Evolutionary conservation across 1,140 invertebrate species (phyloP), one percentile per base, ranked within the genome.

Genomic region (Pachypeltis micranthus): DNA sequence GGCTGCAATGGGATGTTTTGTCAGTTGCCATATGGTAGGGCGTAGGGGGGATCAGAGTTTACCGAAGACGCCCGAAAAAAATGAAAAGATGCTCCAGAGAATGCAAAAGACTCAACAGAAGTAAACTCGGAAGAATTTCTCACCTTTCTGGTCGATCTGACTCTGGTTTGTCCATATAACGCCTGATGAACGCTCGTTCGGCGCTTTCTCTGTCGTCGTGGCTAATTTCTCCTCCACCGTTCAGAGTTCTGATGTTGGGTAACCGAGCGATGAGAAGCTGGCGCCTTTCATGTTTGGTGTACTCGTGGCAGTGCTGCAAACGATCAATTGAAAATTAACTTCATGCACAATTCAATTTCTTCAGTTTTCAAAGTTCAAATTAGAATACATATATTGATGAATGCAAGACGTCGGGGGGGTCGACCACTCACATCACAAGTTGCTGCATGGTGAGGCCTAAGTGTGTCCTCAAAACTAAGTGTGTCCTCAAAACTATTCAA

Each of bases 171-270:
- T 92, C 86, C 86, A 93, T 89, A 73, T 90, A 93, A 72, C 91
- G 87, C 57, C 93, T 79, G 66, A 96, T 91, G 75, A 95, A 96
- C 67, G 91, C 90, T 63, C 92, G 78, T 72, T 96, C 92, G n/a
- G 92, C 88, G 71, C 93, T 88, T 74, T 93, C 90, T 62, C 92
- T 79, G 72, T 95, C 91, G 68, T 91, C 85, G 0, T 79, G 79
- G 28, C 83, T 83, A 68, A 96, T 90, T 27, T 82, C 81, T 47
- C 91, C 91, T 21, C 92, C 92, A 56, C 90, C 90, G 76, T 96
- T 96, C 12, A 96, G 76, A 55, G 85, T 88, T 65, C 82, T 79
- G 23, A 95, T 84, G 71, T 88, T 89, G 44, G 91, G 91, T 61
- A 96, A 75, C 61, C 92, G 79, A 1, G 92, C 92, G 61, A 96